These are phyloP conservation scores for Drosophila colorata DNA, from an alignment of 2,888 invertebrate species.

Conservation along the genomic window DNA sequence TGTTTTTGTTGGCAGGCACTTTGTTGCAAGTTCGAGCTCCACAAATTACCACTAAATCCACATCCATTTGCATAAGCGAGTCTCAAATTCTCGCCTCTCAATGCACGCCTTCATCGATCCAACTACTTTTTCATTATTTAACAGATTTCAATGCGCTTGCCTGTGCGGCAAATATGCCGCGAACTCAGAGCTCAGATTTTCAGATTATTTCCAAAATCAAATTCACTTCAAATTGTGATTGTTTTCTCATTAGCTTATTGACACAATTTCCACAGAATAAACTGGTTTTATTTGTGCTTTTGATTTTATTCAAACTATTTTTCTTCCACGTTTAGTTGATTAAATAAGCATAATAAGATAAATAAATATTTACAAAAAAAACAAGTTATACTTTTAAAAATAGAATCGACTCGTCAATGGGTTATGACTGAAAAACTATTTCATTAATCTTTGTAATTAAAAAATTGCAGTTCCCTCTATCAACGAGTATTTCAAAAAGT, in stretches of 20 bases:
- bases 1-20: conserved; percentile 3
- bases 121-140: conserved; percentile 23
- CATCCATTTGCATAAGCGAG: conserved; percentile 59
- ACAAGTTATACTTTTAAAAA: background rate
- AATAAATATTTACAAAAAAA: background rate
- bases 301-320: background rate
- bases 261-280: conserved; percentile 6
- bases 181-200: background rate
- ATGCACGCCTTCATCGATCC: conserved; percentile 21
- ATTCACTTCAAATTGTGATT: background rate
- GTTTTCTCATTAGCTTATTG: background rate
- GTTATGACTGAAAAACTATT: no score
- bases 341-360: background rate
- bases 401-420: no score
- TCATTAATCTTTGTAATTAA: no score
- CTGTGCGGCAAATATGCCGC: background rate
- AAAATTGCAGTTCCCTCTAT: no score
- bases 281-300: background rate
- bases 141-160: conserved; percentile 22
- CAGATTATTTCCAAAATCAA: background rate
- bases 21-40: background rate
- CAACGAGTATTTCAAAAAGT: background rate
- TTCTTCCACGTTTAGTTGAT: background rate
- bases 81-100: conserved; percentile 26
- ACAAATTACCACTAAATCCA: conserved; percentile 12